These are phyloP conservation scores for Nomada ferruginata DNA, from an alignment of 2,888 invertebrate species.

Conservation along the genomic window DNA sequence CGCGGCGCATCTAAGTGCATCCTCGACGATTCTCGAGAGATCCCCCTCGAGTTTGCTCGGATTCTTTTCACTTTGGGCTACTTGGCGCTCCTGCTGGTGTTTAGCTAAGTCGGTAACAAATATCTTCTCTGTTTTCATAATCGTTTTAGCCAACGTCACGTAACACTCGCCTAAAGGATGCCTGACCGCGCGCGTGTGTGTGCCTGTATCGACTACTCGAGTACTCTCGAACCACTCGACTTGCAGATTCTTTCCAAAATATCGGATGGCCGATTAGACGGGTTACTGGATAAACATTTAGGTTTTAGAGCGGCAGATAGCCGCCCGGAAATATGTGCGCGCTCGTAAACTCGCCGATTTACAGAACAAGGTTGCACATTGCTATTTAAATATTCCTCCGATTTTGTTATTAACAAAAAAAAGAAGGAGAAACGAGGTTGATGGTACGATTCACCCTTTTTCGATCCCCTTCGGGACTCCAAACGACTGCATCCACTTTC, in stretches of 20 bases:
- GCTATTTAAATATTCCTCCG: too few species aligned
- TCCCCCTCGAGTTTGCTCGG: background rate
- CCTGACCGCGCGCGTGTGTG: background rate
- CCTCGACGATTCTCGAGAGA: background rate
- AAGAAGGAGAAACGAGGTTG: background rate
- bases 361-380: too few species aligned
- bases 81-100: background rate
- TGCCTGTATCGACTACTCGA: background rate
- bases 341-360: too few species aligned
- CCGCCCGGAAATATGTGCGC: too few species aligned
- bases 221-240: slow-evolving; percentile 14
- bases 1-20: background rate
- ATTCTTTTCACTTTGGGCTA: slow-evolving; percentile 11
- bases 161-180: slow-evolving; percentile 18
- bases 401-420: background rate
- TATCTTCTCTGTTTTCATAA: background rate
- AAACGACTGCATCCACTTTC: slow-evolving; percentile 13
- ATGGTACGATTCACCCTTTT: background rate
- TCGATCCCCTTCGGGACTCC: slow-evolving; percentile 20
- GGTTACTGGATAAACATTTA: slow-evolving; percentile 18
- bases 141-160: slow-evolving; percentile 19
- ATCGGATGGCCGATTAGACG: slow-evolving; percentile 14
- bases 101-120: slow-evolving; percentile 2
- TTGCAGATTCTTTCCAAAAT: slow-evolving; percentile 35
- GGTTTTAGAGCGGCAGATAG: background rate